Conservation (phyloP, 2,888 invertebrate genomes). For the Cetonia aurata region DNA sequence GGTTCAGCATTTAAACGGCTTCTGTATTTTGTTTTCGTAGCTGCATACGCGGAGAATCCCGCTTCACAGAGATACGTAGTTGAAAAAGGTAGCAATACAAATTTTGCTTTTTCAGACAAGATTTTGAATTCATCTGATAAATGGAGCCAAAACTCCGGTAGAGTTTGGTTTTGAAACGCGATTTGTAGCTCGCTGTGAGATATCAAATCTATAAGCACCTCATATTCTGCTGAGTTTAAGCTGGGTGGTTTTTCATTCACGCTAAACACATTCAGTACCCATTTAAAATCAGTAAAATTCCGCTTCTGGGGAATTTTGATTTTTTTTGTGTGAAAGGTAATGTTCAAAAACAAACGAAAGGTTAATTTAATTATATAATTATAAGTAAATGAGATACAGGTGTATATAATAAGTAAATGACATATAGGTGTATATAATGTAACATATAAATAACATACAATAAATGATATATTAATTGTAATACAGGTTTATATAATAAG, state of each 20-base stretch:
- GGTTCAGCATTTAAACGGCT: slow-evolving; percentile 4
- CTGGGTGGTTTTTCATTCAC: no score
- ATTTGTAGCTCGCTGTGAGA: slow-evolving; percentile 1
- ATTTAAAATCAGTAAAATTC: slow-evolving; percentile 9
- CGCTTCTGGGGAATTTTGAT: no score
- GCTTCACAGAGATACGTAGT: slow-evolving; percentile 1
- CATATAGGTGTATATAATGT: no score
- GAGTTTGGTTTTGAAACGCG: neutral
- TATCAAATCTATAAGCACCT: slow-evolving; percentile 1
- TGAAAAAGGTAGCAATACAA: neutral
- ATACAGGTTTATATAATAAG: no score
- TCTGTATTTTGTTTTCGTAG: neutral
- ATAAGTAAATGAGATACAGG: no score
- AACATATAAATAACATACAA: no score
- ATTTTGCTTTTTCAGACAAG: neutral
- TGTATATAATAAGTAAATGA: no score
- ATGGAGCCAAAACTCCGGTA: neutral
- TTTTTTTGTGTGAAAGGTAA: no score
- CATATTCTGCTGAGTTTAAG: neutral
- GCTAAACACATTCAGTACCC: neutral
- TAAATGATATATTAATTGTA: no score
- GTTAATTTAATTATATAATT: no score
- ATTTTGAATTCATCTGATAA: slow-evolving; percentile 2
- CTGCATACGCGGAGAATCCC: neutral
- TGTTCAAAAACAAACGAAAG: no score